Evolutionary conservation across 2,888 invertebrate genomes (phyloP).

Genomic region (Notocelia uddmanniana): DNA sequence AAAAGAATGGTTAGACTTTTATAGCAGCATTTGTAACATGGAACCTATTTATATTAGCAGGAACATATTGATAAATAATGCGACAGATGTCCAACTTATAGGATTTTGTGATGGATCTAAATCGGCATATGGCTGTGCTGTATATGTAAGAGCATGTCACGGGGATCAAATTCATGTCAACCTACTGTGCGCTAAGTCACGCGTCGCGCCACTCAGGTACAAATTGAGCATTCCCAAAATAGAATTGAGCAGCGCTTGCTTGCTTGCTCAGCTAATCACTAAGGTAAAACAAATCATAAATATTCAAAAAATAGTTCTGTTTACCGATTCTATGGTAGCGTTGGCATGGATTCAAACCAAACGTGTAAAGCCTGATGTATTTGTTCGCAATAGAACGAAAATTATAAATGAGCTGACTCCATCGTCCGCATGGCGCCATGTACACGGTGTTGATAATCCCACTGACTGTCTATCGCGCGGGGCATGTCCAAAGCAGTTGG

Average conservation of each 20-base stretch:
- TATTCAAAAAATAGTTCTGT: not conserved
- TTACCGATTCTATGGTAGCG: not conserved
- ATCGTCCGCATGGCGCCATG: not conserved
- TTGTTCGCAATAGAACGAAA: not conserved
- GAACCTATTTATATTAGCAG: not conserved
- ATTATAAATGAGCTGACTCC: not conserved
- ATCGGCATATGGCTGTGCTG: not conserved
- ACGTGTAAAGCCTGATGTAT: not conserved
- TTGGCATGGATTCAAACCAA: not conserved
- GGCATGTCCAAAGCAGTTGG: not conserved
- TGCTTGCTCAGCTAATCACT: not conserved
- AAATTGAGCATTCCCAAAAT: not conserved
- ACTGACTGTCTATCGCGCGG: not conserved
- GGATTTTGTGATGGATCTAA: not conserved
- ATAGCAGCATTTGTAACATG: not conserved
- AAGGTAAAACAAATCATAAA: not conserved
- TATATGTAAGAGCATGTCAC: not conserved
- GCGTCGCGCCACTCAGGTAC: not conserved
- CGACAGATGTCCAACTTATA: not conserved
- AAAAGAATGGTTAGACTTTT: not conserved
- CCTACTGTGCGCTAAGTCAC: not conserved
- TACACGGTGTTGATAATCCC: not conserved
- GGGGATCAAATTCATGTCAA: slow-evolving; percentile 4
- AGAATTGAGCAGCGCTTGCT: not conserved
- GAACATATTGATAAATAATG: not conserved